These are phyloP conservation scores for Bos taurus DNA, from an alignment of 2,113 vertebrate species.

Conservation along the genomic window DNA sequence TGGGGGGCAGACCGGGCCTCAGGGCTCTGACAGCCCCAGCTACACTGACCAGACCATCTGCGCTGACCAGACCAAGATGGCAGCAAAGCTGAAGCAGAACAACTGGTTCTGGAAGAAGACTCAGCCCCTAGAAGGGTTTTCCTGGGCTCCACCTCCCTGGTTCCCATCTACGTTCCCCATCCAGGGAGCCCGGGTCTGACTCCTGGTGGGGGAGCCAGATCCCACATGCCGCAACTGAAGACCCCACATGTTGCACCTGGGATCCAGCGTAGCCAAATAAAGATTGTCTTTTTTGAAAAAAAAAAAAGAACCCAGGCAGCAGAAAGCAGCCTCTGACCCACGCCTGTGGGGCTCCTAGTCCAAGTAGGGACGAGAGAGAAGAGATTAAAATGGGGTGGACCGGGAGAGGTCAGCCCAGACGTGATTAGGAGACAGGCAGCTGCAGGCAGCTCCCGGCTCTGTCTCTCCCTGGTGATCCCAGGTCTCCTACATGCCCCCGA, in stretches of 20 bases:
- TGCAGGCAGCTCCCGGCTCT: background rate
- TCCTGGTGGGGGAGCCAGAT: background rate
- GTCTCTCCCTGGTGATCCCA: background rate
- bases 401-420: background rate
- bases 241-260: background rate
- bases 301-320: background rate
- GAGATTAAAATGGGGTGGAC: background rate
- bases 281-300: background rate
- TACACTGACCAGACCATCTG: background rate
- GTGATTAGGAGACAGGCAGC: background rate
- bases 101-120: background rate
- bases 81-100: background rate
- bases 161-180: background rate
- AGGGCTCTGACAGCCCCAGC: background rate
- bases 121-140: background rate
- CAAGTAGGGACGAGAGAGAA: background rate
- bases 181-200: background rate
- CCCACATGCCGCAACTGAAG: background rate
- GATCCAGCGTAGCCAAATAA: background rate
- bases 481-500: background rate
- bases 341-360: background rate
- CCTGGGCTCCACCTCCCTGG: background rate
- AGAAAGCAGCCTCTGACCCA: constrained; percentile 11
- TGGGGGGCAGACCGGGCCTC: background rate
- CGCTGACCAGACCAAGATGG: background rate